phyloP scores from a whole-genome alignment of 1,140 invertebrate genomes.

The Gonioctena quinquepunctata region DNA sequence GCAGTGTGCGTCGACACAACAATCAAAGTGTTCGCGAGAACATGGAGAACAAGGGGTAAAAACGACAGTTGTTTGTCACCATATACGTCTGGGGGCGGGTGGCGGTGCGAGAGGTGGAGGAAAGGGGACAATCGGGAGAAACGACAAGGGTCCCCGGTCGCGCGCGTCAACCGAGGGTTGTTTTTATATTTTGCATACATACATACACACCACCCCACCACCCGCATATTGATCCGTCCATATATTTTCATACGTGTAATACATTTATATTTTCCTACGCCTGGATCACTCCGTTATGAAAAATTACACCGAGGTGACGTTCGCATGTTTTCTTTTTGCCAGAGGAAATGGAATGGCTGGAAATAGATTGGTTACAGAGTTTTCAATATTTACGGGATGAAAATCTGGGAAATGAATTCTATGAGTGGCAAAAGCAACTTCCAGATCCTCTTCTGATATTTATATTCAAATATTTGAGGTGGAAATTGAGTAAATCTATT shows the following conservation, averaged over 20 bases:
- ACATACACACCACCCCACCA: conserved; percentile 5
- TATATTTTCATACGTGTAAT: conserved; percentile 41
- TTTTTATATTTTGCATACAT: conserved; percentile 44
- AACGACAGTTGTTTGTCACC: conserved; percentile 43
- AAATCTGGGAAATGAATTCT: too few species aligned
- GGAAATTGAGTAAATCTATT: too few species aligned
- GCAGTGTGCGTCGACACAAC: conserved; percentile 14
- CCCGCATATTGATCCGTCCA: conserved; percentile 32
- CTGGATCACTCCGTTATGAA: conserved; percentile 35
- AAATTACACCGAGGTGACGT: conserved; percentile 38
- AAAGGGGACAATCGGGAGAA: conserved; percentile 18
- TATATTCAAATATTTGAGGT: too few species aligned
- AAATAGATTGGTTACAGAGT: not conserved
- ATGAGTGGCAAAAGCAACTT: too few species aligned
- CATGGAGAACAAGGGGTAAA: conserved; percentile 30
- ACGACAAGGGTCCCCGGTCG: conserved; percentile 17
- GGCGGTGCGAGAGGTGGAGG: too few species aligned
- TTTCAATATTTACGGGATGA: too few species aligned
- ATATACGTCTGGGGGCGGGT: conserved; percentile 25
- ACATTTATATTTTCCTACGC: conserved; percentile 36
- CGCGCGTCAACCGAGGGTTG: conserved; percentile 32
- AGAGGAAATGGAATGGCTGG: not conserved
- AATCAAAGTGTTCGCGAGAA: conserved; percentile 37
- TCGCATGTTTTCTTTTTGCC: not conserved
- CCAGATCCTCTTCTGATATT: too few species aligned